Evolutionary conservation across 2,797 vertebrate species (phyloP), one percentile per base, ranked within the genome.

Genomic region (Numenius phaeopus): DNA sequence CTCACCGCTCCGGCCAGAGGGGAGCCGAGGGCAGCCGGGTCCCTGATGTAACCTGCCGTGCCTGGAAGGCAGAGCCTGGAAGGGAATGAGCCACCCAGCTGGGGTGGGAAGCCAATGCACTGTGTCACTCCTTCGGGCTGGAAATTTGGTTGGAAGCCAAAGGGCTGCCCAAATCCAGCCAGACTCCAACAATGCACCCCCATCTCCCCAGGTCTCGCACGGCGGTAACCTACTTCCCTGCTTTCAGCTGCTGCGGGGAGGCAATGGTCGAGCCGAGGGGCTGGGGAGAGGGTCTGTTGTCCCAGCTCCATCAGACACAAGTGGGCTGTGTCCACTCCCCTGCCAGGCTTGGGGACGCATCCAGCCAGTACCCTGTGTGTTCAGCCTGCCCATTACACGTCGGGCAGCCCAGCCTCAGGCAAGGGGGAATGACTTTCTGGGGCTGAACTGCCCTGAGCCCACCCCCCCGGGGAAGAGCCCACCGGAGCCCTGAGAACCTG

Each of bases 201-300:
- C 8, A 14, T 47, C 49, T 88, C 2, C 1, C n/a, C 24, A 3
- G 0, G 14, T 50, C 69, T 72, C 3, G 0, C 0, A 2, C 1
- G 2, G 40, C 55, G 1, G 0, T 58, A 79, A 66, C 67, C 55
- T 79, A 34, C 46, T 93, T 84, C 70, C 58, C 66, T 1, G 10
- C 24, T 83, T 80, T 69, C 0, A 0, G 70, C 34, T 29, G 34
- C 72, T 37, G 30, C 0, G 0, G 42, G 47, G 37, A 78, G 59
- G 32, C 4, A 9, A 22, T 3, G 19, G 32, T 6, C 22, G 29
- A 82, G 39, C 29, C 0, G 2, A 83, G 32, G 10, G 32, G 30
- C 10, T 2, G 7, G 32, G 52, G 5, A 84, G 23, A 70, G 47
- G 55, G 18, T 49, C 46, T 65, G 40, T 11, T 46, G 18, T 18